These are phyloP conservation scores for Collichthys lucidus DNA, from an alignment of 2,113 vertebrate species.

Conservation along the genomic window DNA sequence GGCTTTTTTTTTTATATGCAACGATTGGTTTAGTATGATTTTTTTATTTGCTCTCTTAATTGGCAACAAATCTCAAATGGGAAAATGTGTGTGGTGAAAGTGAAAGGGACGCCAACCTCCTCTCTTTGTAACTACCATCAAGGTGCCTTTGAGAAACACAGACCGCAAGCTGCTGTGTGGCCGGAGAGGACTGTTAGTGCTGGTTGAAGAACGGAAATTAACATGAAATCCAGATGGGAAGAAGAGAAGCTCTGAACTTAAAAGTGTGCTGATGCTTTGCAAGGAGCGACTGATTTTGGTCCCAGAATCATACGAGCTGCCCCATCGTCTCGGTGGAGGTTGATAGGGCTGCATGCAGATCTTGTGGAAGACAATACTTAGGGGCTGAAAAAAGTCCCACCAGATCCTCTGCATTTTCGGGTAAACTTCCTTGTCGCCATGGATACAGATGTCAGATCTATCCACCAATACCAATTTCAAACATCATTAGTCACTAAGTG, in stretches of 20 bases:
- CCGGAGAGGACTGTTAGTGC: neutral
- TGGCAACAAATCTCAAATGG: conserved; percentile 24
- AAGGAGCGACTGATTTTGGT: neutral
- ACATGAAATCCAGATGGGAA: neutral
- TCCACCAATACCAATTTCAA: conserved; percentile 23
- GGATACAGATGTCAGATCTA: conserved; percentile 25
- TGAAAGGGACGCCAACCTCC: conserved; percentile 4
- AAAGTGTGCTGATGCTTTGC: neutral
- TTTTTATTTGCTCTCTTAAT: conserved; percentile 42
- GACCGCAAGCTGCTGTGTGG: neutral
- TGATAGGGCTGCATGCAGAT: neutral
- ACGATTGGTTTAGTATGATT: conserved; percentile 27
- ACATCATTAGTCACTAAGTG: conserved; percentile 27
- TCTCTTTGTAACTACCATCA: conserved; percentile 3
- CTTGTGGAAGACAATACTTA: neutral
- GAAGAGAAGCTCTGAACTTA: neutral
- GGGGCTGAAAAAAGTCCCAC: neutral
- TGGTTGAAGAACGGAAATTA: neutral
- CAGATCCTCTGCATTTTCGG: neutral
- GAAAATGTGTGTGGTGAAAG: conserved; percentile 21
- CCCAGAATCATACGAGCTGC: neutral
- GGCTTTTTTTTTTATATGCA: conserved; percentile 27
- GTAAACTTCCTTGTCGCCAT: conserved; percentile 12
- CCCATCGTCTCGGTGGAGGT: neutral
- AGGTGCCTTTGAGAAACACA: conserved; percentile 47